Evolutionary conservation across 2,797 vertebrate species (phyloP), one percentile per base, ranked within the genome.

Genomic region (Ctenopoma multispine): DNA sequence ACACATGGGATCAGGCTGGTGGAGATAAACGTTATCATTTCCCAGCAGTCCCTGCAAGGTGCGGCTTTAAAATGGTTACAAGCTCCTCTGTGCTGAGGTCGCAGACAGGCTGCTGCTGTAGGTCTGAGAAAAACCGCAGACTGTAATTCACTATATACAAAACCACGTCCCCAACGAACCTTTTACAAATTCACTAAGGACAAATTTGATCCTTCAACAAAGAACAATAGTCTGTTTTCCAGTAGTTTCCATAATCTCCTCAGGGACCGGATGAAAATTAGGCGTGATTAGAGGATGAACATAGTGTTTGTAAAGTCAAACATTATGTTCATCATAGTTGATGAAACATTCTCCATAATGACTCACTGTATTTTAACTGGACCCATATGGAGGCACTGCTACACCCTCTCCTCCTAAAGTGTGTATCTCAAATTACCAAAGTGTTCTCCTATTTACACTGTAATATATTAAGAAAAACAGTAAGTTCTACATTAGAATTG

Each of bases 1-100:
- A 2, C 61, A 63, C 72, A 44, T 53, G 76, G 79, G 64, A 84
- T 86, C 89, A 81, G 84, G 85, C 55, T 1, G 51, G 24, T 24
- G 11, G 77, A 92, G 92, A 93, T 94, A 93, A 92, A 83, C 84
- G 11, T 90, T 91, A 92, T 94, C 92, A 83, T 83, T 68, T 83
- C 76, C 64, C 82, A 81, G 79, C 90, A 92, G 83, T 75, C 79
- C 69, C 77, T 64, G 72, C 76, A 47, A 86, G 77, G 63, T 50
- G 54, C 71, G 34, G 54, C 79, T 77, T 82, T 82, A 85, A 80
- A 86, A 80, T 68, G 83, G 66, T 60, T 75, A 73, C 79, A 80
- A 64, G 82, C 69, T 71, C 71, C 72, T 75, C 15, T 68, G 65
- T 7, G 41, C 65, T 47, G 77, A 82, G 83, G 84, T 75, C 73